Conservation (phyloP, 2,888 invertebrate genomes). For the Gandaritis pyraliata region DNA sequence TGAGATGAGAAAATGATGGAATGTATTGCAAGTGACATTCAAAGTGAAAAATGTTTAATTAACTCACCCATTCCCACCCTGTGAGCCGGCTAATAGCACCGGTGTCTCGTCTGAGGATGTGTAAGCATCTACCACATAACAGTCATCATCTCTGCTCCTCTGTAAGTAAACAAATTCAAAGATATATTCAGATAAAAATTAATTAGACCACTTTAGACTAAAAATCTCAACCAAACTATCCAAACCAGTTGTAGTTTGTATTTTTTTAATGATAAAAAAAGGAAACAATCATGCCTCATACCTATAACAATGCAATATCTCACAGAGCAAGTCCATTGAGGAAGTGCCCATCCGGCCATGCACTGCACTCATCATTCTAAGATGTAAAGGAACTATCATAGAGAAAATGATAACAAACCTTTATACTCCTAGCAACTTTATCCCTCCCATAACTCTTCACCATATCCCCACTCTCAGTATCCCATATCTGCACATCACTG, state of each 20-base stretch:
- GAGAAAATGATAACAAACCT: conserved; percentile 58
- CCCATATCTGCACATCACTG: conserved; percentile 88
- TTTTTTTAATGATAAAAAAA: too few species aligned
- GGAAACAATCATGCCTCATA: too few species aligned
- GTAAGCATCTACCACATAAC: conserved; percentile 87
- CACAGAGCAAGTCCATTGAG: too few species aligned
- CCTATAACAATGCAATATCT: too few species aligned
- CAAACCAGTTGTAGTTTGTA: too few species aligned
- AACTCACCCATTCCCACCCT: conserved; percentile 81
- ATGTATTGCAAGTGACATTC: too few species aligned
- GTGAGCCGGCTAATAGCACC: conserved; percentile 87
- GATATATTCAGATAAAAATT: neutral
- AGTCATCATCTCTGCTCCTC: conserved; percentile 85
- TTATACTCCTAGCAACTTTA: conserved; percentile 84
- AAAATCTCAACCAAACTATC: too few species aligned
- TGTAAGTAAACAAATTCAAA: conserved; percentile 56
- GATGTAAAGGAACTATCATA: too few species aligned
- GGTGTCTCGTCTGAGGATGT: conserved; percentile 72
- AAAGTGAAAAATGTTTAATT: neutral
- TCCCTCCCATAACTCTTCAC: conserved; percentile 83
- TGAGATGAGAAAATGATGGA: too few species aligned
- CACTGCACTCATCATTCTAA: too few species aligned
- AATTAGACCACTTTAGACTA: too few species aligned
- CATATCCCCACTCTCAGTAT: conserved; percentile 85
- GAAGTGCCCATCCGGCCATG: too few species aligned